These are phyloP conservation scores for Leptopilina clavipes DNA, from an alignment of 1,140 invertebrate species.

Conservation along the genomic window DNA sequence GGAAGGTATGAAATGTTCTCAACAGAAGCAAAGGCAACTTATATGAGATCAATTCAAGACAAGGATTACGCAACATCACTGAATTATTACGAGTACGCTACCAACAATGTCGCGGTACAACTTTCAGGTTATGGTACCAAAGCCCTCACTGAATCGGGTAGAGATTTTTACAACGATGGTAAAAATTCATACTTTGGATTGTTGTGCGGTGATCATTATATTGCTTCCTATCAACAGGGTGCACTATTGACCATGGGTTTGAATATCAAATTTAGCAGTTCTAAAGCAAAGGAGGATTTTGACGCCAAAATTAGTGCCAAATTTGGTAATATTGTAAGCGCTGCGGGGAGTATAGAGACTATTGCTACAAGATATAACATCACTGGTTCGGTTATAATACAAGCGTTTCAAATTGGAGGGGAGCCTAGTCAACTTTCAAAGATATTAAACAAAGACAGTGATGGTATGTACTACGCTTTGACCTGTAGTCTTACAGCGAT, in stretches of 20 bases:
- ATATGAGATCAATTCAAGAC: constrained; percentile 10
- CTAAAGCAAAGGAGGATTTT: neutral
- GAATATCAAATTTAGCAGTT: neutral
- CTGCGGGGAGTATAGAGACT: neutral
- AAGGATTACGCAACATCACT: constrained; percentile 6
- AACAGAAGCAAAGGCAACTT: constrained; percentile 8
- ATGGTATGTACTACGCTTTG: neutral
- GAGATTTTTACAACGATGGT: neutral
- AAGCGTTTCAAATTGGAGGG: constrained; percentile 7
- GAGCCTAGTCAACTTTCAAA: constrained; percentile 12
- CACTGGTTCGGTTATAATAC: neutral
- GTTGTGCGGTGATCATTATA: neutral
- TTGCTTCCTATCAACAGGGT: neutral
- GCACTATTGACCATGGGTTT: neutral
- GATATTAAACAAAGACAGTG: neutral
- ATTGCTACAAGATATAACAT: neutral
- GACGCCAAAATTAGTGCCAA: neutral
- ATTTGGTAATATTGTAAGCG: neutral
- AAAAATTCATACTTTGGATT: neutral
- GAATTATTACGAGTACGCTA: neutral
- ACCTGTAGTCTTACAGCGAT: neutral
- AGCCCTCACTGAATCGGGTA: neutral
- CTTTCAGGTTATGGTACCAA: neutral
- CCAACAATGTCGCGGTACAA: neutral
- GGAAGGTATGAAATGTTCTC: neutral